phyloP scores from a whole-genome alignment of 2,888 invertebrate genomes.

The Cremastinae sp. region DNA sequence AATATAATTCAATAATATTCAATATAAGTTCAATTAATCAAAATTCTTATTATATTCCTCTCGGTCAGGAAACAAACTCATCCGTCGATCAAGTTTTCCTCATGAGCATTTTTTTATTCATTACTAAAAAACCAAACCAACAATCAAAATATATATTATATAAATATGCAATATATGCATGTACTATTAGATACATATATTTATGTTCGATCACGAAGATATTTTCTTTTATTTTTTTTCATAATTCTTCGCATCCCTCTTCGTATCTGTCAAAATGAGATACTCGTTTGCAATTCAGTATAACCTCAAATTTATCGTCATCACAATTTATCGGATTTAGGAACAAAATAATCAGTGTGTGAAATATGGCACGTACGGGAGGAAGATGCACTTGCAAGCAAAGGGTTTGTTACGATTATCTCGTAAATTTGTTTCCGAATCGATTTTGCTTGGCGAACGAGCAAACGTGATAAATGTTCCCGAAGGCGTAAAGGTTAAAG shows the following conservation, averaged over 20 bases:
- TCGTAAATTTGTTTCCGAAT: neutral
- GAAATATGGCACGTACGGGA: constrained; percentile 65
- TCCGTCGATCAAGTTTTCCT: too few species aligned
- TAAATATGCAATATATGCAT: too few species aligned
- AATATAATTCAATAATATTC: too few species aligned
- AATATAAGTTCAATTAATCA: too few species aligned
- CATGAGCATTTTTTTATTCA: too few species aligned
- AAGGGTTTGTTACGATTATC: constrained; percentile 39
- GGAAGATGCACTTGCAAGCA: constrained; percentile 67
- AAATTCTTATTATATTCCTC: too few species aligned
- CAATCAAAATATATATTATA: too few species aligned
- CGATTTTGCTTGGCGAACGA: constrained; percentile 1
- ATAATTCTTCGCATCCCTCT: neutral
- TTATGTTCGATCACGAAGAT: too few species aligned
- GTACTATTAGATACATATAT: too few species aligned
- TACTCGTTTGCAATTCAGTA: neutral
- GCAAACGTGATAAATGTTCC: neutral
- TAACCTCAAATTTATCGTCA: constrained; percentile 9
- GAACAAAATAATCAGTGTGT: constrained; percentile 8
- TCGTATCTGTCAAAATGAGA: constrained; percentile 2
- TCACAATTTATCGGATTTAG: constrained; percentile 9
- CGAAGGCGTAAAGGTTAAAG: neutral
- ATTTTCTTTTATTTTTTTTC: too few species aligned
- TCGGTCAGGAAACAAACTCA: too few species aligned
- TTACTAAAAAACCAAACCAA: too few species aligned